Percentiles rank a stretch among this genome's conserved stretches.
Evolutionary conservation across 1,140 invertebrate species (phyloP).

Genomic region (Drosophila trapezifrons): DNA sequence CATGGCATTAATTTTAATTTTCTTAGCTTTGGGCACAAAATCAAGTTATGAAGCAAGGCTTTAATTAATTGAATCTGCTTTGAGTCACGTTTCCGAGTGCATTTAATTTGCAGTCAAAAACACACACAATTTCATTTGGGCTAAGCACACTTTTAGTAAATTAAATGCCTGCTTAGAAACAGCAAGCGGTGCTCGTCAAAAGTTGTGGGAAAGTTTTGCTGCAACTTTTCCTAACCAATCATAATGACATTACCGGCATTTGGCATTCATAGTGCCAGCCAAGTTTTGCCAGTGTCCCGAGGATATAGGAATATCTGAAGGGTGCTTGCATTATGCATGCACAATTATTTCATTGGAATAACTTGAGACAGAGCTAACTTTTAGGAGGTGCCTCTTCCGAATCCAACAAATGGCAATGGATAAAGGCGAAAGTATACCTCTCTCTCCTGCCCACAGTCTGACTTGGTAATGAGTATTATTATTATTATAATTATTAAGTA

Average conservation of each 20-base stretch:
- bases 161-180: slow-evolving; percentile 16
- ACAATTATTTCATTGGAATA: slow-evolving; percentile 22
- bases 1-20: slow-evolving; percentile 32
- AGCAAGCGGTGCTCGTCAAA: slow-evolving; percentile 7
- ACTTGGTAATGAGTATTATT: slow-evolving; percentile 50
- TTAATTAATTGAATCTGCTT: slow-evolving; percentile 38
- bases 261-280: background rate
- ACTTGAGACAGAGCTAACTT: slow-evolving; percentile 7
- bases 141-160: slow-evolving; percentile 26
- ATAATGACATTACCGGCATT: slow-evolving; percentile 38
- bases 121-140: slow-evolving; percentile 1
- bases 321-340: slow-evolving; percentile 18
- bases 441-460: background rate
- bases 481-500: slow-evolving; percentile 71
- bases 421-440: no score
- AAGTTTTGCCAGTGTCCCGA: slow-evolving; percentile 5
- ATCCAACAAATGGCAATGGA: slow-evolving; percentile 18
- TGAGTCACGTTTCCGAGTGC: slow-evolving; percentile 38
- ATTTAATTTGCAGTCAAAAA: slow-evolving; percentile 21
- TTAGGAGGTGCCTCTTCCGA: slow-evolving; percentile 24
- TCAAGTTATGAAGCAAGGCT: slow-evolving; percentile 19
- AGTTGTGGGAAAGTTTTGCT: slow-evolving; percentile 1
- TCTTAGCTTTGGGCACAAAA: slow-evolving; percentile 21
- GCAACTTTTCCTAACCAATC: slow-evolving; percentile 14
- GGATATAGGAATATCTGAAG: background rate